Evolutionary conservation across 2,113 vertebrate genomes (phyloP), one percentile per base, ranked within the genome.

Genomic region (Carassius gibelio): DNA sequence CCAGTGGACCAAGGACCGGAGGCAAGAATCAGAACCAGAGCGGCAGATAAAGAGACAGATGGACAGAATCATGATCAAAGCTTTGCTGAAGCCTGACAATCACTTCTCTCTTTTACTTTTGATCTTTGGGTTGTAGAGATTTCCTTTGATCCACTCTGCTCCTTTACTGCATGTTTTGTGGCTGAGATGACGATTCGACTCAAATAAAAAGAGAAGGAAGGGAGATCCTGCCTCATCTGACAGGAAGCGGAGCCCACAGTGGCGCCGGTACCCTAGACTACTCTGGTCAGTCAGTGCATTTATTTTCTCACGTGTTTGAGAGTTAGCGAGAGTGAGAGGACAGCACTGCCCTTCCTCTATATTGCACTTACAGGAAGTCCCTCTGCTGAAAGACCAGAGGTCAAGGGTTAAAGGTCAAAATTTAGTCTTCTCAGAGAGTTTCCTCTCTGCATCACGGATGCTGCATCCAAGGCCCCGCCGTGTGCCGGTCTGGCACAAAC

Each of bases 41-140:
- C 84, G 91, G 92, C 87, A 91, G 89, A 90, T 90, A 92, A 82
- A 55, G 81, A 88, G 86, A 88, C 89, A 78, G 84, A 21, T 55
- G 88, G 89, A 88, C 75, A 91, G 75, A 89, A 88, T 92, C 93
- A 92, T 92, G 94, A 96, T 95, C 94, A 96, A 95, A 96, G 94
- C 93, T 95, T 95, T 96, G 95, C 95, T 95, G 96, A 95, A 97
- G 95, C 97, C 95, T 97, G 97, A 99, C 97, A 99, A 98, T 98
- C 98, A 97, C 92, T 95, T 96, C 94, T 95, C 83, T 87, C 50
- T 84, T 85, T 89, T 79, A 81, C 83, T 88, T 86, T 84, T 85
- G 84, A 48, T 88, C 62, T 86, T 85, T 89, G 80, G 76, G 76
- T 85, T 81, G 50, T 81, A 81, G 50, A 75, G 85, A 79, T 87